Evolutionary conservation across 2,113 vertebrate genomes (phyloP).

Genomic region (Xenopus laevis): DNA sequence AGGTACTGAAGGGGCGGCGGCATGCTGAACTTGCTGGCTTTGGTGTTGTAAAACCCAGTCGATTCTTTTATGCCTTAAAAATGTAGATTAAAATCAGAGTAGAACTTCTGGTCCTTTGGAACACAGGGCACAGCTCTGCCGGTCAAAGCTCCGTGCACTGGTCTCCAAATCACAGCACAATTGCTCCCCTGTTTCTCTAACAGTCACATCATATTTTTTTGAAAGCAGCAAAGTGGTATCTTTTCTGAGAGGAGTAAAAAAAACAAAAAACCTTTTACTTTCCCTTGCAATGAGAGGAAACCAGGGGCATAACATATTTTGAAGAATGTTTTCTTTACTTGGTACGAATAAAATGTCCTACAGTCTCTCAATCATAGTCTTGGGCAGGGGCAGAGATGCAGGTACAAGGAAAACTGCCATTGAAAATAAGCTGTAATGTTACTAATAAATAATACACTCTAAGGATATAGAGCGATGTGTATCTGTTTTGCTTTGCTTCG

Average conservation of each 20-base stretch:
- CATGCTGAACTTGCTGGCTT: neutral
- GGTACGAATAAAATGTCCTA: conserved; percentile 15
- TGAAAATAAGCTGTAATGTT: conserved; percentile 34
- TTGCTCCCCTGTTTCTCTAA: neutral
- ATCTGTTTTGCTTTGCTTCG: no score
- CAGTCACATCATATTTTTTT: no score
- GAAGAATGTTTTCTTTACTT: neutral
- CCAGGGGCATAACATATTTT: neutral
- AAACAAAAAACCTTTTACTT: neutral
- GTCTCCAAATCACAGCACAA: conserved; percentile 20
- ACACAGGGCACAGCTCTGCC: neutral
- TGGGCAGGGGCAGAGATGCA: neutral
- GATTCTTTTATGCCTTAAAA: neutral
- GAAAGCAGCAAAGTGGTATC: neutral
- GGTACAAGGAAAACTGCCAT: conserved; percentile 21
- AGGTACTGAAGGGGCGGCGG: neutral
- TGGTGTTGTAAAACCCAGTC: neutral
- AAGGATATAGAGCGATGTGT: no score
- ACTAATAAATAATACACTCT: conserved; percentile 12
- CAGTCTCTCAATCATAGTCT: neutral
- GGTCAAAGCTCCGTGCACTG: neutral
- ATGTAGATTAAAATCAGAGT: neutral
- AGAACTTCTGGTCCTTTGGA: neutral
- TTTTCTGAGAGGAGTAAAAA: no score
- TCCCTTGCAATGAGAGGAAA: neutral